Conservation (phyloP, 2,797 vertebrate genomes). For the Phataginus tricuspis region DNA sequence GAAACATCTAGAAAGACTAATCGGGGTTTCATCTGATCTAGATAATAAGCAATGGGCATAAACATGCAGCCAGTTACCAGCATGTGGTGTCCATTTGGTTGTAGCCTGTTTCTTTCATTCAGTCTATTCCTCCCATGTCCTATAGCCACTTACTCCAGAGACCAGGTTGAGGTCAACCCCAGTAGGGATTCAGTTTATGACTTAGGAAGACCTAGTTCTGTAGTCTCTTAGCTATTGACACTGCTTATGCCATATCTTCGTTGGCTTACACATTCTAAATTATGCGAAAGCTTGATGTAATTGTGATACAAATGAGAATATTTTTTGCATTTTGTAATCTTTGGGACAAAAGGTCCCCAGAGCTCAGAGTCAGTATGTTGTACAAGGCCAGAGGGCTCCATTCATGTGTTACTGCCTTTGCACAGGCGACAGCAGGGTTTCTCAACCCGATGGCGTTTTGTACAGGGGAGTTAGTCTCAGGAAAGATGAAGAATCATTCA, state of each 20-base stretch:
- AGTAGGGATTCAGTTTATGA: not conserved
- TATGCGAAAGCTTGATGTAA: not conserved
- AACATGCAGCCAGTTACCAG: not conserved
- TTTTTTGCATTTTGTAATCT: not conserved
- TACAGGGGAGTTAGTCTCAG: not conserved
- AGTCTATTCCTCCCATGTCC: not conserved
- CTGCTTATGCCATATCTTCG: not conserved
- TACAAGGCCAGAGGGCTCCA: accelerated
- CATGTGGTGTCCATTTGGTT: too few species aligned
- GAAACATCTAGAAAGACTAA: not conserved
- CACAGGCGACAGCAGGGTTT: not conserved
- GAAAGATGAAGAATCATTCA: not conserved
- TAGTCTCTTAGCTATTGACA: not conserved
- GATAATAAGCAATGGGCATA: not conserved
- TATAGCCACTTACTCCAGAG: not conserved
- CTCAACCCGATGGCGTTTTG: not conserved
- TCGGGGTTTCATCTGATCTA: not conserved
- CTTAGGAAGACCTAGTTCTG: not conserved
- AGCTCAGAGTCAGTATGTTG: not conserved
- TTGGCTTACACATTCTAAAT: not conserved
- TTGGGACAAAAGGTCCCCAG: not conserved
- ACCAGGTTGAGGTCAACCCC: not conserved
- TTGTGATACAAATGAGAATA: not conserved
- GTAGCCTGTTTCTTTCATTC: not conserved
- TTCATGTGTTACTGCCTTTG: not conserved